Evolutionary conservation across 2,113 vertebrate genomes (phyloP).

Genomic region (Anguilla japonica): DNA sequence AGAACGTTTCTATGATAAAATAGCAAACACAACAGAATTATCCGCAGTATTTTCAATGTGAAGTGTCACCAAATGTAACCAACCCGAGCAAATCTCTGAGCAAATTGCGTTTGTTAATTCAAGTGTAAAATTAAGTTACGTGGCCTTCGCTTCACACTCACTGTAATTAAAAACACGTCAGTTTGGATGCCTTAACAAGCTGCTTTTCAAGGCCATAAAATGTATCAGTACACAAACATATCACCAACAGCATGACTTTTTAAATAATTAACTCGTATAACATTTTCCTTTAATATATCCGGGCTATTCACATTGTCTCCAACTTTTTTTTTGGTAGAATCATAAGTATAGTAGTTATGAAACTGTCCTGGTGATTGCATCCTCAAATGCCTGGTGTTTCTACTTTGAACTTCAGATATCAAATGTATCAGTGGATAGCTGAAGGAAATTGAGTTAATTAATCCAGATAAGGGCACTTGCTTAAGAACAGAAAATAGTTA

Average conservation of each 20-base stretch:
- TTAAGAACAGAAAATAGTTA: no score
- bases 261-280: not conserved
- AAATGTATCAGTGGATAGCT: no score
- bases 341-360: not conserved
- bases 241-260: not conserved
- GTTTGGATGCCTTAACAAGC: not conserved
- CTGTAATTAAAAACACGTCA: not conserved
- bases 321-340: not conserved
- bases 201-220: not conserved
- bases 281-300: not conserved
- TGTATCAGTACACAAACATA: not conserved
- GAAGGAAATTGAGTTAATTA: no score
- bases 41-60: not conserved
- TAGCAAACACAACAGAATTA: not conserved
- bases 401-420: no score
- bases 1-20: not conserved
- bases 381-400: no score
- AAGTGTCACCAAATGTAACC: not conserved
- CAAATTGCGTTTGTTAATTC: not conserved
- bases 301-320: not conserved
- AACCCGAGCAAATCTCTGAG: not conserved
- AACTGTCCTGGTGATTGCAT: no score
- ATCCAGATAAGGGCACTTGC: no score
- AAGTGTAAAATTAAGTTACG: constrained; percentile 1
- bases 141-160: not conserved